phyloP scores from a whole-genome alignment of 2,797 vertebrate genomes.

The Catharus ustulatus region DNA sequence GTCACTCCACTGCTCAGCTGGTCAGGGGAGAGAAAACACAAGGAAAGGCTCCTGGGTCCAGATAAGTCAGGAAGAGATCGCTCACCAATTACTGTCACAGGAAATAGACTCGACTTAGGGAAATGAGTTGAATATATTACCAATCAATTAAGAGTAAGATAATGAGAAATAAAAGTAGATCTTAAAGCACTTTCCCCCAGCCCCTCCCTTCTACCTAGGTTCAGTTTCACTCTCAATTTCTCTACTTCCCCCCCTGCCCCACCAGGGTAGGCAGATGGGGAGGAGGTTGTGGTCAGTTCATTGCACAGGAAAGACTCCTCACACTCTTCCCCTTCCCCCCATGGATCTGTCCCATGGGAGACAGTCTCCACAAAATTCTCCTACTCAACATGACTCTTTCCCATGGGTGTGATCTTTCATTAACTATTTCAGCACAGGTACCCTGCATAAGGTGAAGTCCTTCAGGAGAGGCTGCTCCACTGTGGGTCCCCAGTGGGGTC shows the following conservation, averaged over 20 bases:
- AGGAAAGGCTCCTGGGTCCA: not conserved
- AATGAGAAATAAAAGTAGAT: not conserved
- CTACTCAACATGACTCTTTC: not conserved
- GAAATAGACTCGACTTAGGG: not conserved
- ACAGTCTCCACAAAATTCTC: not conserved
- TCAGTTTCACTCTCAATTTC: not conserved
- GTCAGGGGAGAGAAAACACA: not conserved
- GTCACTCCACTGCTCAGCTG: not conserved
- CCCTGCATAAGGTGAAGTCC: too few species aligned
- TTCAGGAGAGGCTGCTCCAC: not conserved
- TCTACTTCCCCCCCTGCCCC: rapidly evolving
- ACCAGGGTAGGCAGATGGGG: rapidly evolving
- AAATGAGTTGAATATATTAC: not conserved
- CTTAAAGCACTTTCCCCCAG: not conserved
- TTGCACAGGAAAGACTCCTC: not conserved
- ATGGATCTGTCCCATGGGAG: not conserved
- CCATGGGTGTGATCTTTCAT: not conserved
- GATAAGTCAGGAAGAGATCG: not conserved
- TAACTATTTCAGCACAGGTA: rapidly evolving
- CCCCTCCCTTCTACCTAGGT: not conserved
- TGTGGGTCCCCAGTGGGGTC: not conserved
- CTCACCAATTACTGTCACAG: not conserved
- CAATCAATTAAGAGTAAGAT: not conserved
- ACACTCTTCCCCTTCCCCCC: not conserved
- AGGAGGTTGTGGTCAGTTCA: not conserved